phyloP scores from a whole-genome alignment of 2,888 invertebrate genomes.

The Hololepta plana region DNA sequence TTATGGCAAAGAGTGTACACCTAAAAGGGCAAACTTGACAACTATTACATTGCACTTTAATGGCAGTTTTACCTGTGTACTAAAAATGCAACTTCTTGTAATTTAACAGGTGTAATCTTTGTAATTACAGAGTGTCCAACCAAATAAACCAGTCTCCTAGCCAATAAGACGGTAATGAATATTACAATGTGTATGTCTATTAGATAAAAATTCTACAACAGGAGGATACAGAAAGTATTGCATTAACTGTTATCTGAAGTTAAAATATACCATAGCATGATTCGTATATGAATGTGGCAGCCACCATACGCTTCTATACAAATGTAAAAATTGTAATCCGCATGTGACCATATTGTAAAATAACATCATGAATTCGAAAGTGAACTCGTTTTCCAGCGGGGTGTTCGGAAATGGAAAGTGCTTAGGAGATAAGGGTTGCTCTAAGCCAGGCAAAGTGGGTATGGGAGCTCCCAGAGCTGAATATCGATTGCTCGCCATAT shows the following conservation, averaged over 20 bases:
- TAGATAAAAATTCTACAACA: conserved; percentile 79
- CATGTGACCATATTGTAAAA: conserved; percentile 61
- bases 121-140: conserved; percentile 19
- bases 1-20: neutral
- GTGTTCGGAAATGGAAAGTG: conserved; percentile 68
- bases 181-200: conserved; percentile 78
- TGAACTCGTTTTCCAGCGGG: conserved; percentile 59
- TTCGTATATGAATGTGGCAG: conserved; percentile 78
- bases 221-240: too few species aligned
- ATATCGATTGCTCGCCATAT: conserved; percentile 16
- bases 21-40: neutral
- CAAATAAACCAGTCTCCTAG: conserved; percentile 55
- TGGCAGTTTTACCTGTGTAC: conserved; percentile 16
- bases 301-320: conserved; percentile 97
- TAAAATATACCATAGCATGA: conserved; percentile 60
- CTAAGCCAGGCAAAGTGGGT: conserved; percentile 20
- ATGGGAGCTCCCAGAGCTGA: conserved; percentile 16
- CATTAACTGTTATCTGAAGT: conserved; percentile 4
- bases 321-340: conserved; percentile 79
- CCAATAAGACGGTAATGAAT: conserved; percentile 66
- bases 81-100: conserved; percentile 13
- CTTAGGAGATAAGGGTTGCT: conserved; percentile 43
- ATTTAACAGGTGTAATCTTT: conserved; percentile 14
- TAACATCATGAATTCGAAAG: conserved; percentile 76
- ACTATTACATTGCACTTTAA: too few species aligned